Percentiles rank a stretch among this genome's conserved stretches.
phyloP scores from a whole-genome alignment of 2,113 vertebrate species.

The Scatophagus argus region DNA sequence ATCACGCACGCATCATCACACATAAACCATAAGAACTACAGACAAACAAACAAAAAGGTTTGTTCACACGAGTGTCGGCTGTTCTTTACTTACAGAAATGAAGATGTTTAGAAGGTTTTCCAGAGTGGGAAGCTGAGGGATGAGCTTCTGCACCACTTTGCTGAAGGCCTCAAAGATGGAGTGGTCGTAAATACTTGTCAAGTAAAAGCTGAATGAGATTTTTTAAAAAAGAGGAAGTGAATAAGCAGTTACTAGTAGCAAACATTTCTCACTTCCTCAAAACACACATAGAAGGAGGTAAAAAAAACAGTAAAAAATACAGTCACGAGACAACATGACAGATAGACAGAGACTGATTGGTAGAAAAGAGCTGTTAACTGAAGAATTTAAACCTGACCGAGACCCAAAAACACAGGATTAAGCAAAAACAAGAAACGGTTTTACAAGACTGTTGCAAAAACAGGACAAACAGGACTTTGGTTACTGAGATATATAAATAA shows the following conservation, averaged over 20 bases:
- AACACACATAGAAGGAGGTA: conserved; percentile 55
- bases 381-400: not conserved
- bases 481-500: conserved; percentile 19
- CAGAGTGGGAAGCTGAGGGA: conserved; percentile 97
- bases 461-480: not conserved
- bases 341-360: not conserved
- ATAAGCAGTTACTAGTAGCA: conserved; percentile 5
- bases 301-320: conserved; percentile 42
- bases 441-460: conserved; percentile 3
- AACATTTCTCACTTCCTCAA: conserved; percentile 62
- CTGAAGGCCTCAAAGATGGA: conserved; percentile 99
- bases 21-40: not conserved
- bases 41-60: not conserved
- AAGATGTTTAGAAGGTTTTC: conserved; percentile 99
- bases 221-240: conserved; percentile 33
- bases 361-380: not conserved
- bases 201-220: conserved; percentile 91
- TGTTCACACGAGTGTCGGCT: not conserved
- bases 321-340: conserved; percentile 31
- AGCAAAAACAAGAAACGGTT: not conserved
- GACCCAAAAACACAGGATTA: not conserved
- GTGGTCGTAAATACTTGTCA: conserved; percentile 99
- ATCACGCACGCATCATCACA: conserved; percentile 12
- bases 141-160: conserved; percentile 99
- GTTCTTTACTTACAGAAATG: conserved; percentile 93